Evolutionary conservation across 2,113 vertebrate genomes (phyloP).

Genomic region (Serranochromis macrocephalus): DNA sequence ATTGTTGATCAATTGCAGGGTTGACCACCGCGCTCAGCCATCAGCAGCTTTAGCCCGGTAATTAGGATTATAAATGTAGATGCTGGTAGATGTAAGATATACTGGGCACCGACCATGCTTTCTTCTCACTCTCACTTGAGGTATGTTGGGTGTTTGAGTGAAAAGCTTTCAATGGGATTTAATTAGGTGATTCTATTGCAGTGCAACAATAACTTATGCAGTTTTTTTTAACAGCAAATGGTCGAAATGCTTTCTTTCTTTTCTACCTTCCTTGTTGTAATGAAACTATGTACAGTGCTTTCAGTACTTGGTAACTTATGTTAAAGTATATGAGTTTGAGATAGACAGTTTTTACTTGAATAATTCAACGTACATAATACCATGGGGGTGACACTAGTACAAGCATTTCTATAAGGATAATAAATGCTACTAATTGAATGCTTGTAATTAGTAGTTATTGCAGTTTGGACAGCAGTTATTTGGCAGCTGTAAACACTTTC

Average conservation of each 20-base stretch:
- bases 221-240: neutral
- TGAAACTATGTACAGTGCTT: neutral
- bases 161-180: neutral
- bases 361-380: neutral
- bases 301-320: neutral
- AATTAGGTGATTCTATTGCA: neutral
- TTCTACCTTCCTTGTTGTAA: neutral
- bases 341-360: neutral
- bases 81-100: neutral
- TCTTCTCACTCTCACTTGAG: neutral
- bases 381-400: neutral
- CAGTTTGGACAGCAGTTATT: neutral
- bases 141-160: neutral
- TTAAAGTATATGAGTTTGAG: neutral
- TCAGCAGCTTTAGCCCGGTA: neutral
- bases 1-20: neutral
- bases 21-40: neutral
- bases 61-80: neutral
- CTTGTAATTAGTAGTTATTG: neutral
- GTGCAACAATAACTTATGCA: neutral
- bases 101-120: neutral
- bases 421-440: neutral
- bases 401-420: neutral
- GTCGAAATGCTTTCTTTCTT: neutral
- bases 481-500: neutral